Conservation (phyloP, 2,797 vertebrate genomes). For the Iguana delicatissima region DNA sequence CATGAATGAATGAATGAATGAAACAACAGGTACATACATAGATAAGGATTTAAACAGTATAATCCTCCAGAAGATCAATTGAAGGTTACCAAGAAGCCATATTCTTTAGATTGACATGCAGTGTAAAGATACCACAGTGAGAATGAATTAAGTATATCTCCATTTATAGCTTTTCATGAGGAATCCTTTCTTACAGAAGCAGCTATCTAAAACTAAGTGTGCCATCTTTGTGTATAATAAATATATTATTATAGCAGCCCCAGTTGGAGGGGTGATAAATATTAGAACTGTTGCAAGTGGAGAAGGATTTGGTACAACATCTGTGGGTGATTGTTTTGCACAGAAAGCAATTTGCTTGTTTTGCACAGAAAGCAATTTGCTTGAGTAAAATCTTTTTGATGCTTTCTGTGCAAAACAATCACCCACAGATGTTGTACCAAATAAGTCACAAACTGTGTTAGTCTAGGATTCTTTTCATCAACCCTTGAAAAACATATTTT, state of each 20-base stretch:
- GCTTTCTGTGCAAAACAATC: no score
- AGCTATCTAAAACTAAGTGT: not conserved
- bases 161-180: slow-evolving; percentile 8
- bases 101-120: slow-evolving; percentile 5
- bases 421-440: no score
- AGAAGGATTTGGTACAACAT: no score
- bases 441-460: no score
- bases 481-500: no score
- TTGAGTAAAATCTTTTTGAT: not conserved
- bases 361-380: no score
- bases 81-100: not conserved
- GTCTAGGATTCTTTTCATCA: no score
- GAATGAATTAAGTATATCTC: not conserved
- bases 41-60: slow-evolving; percentile 24
- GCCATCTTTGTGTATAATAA: not conserved
- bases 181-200: not conserved
- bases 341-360: no score
- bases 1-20: no score
- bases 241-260: not conserved
- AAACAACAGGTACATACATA: not conserved
- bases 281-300: not conserved
- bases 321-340: no score
- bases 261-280: no score
- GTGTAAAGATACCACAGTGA: not conserved
- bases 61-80: not conserved